Conservation (phyloP, 2,888 invertebrate species). For the Punctoribates punctum region DNA sequence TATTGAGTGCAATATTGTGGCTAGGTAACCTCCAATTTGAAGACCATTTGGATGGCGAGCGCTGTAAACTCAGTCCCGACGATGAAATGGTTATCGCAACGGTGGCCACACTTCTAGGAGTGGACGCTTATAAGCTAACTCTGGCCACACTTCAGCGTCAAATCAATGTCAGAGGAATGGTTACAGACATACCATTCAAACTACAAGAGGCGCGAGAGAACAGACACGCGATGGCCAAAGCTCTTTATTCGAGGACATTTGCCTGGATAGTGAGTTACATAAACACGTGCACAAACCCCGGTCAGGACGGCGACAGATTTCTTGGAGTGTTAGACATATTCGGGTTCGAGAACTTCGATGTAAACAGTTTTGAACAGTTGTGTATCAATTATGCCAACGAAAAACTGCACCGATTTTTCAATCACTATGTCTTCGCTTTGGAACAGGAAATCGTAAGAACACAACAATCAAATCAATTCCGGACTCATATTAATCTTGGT, state of each 20-base stretch:
- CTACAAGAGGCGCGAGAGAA: slow-evolving; percentile 84
- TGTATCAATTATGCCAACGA: slow-evolving; percentile 93
- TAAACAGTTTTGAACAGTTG: slow-evolving; percentile 86
- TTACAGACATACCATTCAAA: slow-evolving; percentile 84
- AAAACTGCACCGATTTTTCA: slow-evolving; percentile 91
- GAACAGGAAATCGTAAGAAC: slow-evolving; percentile 85
- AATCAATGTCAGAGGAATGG: slow-evolving; percentile 87
- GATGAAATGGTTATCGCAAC: slow-evolving; percentile 69
- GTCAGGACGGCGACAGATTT: slow-evolving; percentile 70
- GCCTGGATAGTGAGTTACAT: slow-evolving; percentile 89
- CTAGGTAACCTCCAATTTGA: slow-evolving; percentile 80
- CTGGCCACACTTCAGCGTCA: slow-evolving; percentile 71
- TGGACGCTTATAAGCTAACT: slow-evolving; percentile 68
- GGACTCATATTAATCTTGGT: slow-evolving; percentile 16
- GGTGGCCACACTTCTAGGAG: slow-evolving; percentile 69
- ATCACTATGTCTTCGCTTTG: slow-evolving; percentile 89
- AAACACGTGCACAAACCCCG: slow-evolving; percentile 84
- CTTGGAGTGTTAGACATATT: slow-evolving; percentile 88
- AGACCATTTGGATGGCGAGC: slow-evolving; percentile 77
- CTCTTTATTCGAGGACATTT: slow-evolving; percentile 81
- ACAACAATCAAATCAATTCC: neutral
- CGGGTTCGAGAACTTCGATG: slow-evolving; percentile 84
- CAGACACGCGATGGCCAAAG: slow-evolving; percentile 88
- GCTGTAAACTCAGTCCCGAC: slow-evolving; percentile 68
- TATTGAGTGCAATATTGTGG: slow-evolving; percentile 83